A percentile compares a stretch with the other conserved stretches of the same genome.
Conservation (phyloP, 2,888 invertebrate genomes). For the Nomada lathburiana region DNA sequence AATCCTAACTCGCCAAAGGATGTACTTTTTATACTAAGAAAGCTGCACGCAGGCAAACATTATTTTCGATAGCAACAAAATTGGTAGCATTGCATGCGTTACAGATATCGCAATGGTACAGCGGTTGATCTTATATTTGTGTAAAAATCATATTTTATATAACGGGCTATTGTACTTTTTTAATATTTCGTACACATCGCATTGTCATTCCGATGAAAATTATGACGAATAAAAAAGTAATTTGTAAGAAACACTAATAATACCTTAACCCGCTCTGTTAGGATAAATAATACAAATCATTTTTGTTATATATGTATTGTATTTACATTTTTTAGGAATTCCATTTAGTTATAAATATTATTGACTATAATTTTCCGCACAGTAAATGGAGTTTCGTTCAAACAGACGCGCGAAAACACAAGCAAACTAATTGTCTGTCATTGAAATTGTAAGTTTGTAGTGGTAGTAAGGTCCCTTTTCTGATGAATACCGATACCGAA, state of each 20-base stretch:
- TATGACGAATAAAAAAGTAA: constrained; percentile 79
- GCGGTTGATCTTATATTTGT: constrained; percentile 78
- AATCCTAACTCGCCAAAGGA: constrained; percentile 67
- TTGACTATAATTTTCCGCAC: background rate
- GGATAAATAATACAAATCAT: background rate
- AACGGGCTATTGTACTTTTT: constrained; percentile 84
- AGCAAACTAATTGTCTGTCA: constrained; percentile 17
- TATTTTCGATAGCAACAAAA: constrained; percentile 74
- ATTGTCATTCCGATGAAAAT: constrained; percentile 81
- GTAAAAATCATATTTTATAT: constrained; percentile 84
- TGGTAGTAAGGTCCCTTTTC: constrained; percentile 22
- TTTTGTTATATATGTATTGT: background rate
- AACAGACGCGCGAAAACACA: constrained; percentile 45
- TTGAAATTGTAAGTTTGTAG: background rate
- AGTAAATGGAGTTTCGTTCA: background rate
- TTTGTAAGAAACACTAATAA: constrained; percentile 74
- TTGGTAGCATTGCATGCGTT: constrained; percentile 75
- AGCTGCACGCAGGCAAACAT: constrained; percentile 67
- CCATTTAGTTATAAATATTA: background rate
- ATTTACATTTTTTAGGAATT: background rate
- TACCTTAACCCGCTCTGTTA: background rate
- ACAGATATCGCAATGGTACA: constrained; percentile 72
- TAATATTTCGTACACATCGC: constrained; percentile 81
- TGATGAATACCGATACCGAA: background rate
- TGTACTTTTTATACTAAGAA: constrained; percentile 70